Evolutionary conservation across 1,140 invertebrate genomes (phyloP), one percentile per base, ranked within the genome.

Genomic region (Cherax destructor): DNA sequence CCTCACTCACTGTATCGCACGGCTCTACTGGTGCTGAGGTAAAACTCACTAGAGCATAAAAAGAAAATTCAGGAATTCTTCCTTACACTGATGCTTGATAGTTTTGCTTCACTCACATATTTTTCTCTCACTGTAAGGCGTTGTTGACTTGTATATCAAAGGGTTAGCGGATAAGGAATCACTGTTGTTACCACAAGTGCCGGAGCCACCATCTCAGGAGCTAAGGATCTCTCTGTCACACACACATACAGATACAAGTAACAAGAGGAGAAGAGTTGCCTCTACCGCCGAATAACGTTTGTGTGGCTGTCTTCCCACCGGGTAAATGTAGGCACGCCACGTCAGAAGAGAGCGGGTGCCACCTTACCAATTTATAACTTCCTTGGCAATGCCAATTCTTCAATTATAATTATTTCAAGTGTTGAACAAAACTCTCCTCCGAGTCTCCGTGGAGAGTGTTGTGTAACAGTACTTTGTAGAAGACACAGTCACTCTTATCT

Each of bases 271-370:
- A 16, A 16, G 61, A 16, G 61, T 74, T 30, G 6, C 69, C 69
- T 41, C 30, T 74, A 5, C 69, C 24, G n/a, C 61, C 24, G 69
- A 74, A 21, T 74, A 74, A 74, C 69, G 69, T 74, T 74, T 24
- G 69, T 74, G 69, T 9, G 69, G 10, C 11, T 4, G 18, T 16
- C n/a, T n/a, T 13, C 21, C 69, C n/a, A 18, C 69, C 6, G 69
- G 69, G 21, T 74, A 74, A 74, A 74, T 74, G 69, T 21, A n/a
- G 69, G 69, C 69, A 74, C 69, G 6, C 69, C 69, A 74, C 69
- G 69, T 74, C 69, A 74, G 65, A 18, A 21, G 5, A 16, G 21
- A 21, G 69, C 69, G 69, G 69, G 69, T 74, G 69, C 69, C 69
- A 74, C 69, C 69, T 74, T 74, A 74, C 69, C 69, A 6, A 74